These are phyloP conservation scores for Thera britannica DNA, from an alignment of 2,888 invertebrate species.

Conservation along the genomic window DNA sequence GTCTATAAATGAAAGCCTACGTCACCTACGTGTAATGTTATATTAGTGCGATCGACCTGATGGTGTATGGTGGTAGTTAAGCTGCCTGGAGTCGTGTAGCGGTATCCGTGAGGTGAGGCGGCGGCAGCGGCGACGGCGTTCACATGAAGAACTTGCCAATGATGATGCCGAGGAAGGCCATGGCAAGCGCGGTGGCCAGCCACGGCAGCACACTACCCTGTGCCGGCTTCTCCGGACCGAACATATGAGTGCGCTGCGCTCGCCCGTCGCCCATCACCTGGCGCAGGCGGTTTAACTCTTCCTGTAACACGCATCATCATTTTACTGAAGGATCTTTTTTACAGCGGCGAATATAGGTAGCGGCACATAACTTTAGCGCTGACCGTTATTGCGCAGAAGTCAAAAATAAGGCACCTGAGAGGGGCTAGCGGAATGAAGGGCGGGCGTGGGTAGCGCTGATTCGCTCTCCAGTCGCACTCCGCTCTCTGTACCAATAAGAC, in stretches of 20 bases:
- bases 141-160: conserved; percentile 93
- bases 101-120: conserved; percentile 56
- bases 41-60: conserved; percentile 33
- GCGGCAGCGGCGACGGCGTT: conserved; percentile 63
- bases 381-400: no score
- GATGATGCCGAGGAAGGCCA: conserved; percentile 90
- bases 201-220: conserved; percentile 86
- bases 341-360: no score
- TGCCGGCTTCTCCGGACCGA: conserved; percentile 84
- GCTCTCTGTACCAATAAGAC: no score
- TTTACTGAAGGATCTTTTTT: background rate
- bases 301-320: conserved; percentile 65
- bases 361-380: no score
- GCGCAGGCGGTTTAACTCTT: conserved; percentile 87
- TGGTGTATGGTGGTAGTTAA: conserved; percentile 44
- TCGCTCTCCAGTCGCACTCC: no score
- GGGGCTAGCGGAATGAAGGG: no score
- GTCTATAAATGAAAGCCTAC: conserved; percentile 19
- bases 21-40: conserved; percentile 15
- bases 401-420: no score
- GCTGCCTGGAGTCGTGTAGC: conserved; percentile 67
- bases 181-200: conserved; percentile 87
- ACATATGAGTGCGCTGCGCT: conserved; percentile 70
- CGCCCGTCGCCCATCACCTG: conserved; percentile 70
- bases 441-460: no score